phyloP scores from a whole-genome alignment of 2,113 vertebrate genomes.

The Saguinus midas region DNA sequence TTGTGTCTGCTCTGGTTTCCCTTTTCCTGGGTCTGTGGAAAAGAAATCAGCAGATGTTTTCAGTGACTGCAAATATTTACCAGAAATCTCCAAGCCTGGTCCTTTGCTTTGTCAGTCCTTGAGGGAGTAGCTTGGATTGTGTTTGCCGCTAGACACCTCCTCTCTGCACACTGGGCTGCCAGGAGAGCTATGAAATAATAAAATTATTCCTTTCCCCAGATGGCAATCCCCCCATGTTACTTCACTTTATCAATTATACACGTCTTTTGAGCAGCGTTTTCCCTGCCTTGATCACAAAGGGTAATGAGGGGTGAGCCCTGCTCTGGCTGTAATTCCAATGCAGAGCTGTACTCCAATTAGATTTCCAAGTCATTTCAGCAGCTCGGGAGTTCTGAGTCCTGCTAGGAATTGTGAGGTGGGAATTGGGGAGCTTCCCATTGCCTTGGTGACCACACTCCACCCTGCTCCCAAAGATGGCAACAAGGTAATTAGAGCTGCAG shows the following conservation, averaged over 20 bases:
- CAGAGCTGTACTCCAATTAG: neutral
- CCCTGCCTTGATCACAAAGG: constrained; percentile 5
- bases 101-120: constrained; percentile 22
- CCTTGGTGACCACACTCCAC: neutral
- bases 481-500: neutral
- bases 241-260: constrained; percentile 49
- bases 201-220: constrained; percentile 48
- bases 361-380: neutral
- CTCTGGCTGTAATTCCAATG: neutral
- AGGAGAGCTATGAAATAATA: constrained; percentile 12
- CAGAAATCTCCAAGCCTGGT: constrained; percentile 9
- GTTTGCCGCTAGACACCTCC: neutral
- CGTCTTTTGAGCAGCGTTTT: constrained; percentile 10
- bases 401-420: neutral
- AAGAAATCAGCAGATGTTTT: constrained; percentile 46
- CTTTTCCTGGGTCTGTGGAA: neutral
- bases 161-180: constrained; percentile 19
- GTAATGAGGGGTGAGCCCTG: neutral
- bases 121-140: constrained; percentile 15
- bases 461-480: neutral
- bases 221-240: neutral
- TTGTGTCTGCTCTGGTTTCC: neutral
- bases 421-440: neutral
- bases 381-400: neutral
- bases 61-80: constrained; percentile 26